Percentiles rank a stretch among this genome's conserved stretches.
These are phyloP conservation scores for Meda fulgida DNA, from an alignment of 2,797 vertebrate species.

Conservation along the genomic window DNA sequence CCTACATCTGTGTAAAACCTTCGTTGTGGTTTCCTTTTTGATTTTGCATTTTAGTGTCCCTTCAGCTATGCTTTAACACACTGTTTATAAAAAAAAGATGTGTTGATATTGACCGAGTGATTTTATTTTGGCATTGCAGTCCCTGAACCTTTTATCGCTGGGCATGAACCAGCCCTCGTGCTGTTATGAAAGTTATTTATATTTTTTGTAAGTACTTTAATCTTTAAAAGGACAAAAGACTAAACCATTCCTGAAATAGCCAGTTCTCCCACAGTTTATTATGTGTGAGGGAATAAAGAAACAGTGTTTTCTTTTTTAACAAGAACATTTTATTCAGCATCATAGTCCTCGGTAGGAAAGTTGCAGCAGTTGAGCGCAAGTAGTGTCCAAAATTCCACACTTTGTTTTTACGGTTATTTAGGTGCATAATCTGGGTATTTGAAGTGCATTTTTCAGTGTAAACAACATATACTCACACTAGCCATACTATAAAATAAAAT, in stretches of 20 bases:
- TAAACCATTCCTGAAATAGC: neutral
- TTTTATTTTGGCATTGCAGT: slow-evolving; percentile 5
- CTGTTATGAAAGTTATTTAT: slow-evolving; percentile 19
- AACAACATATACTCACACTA: neutral
- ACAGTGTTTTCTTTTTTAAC: neutral
- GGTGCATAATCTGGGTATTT: neutral
- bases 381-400: neutral
- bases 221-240: slow-evolving; percentile 30
- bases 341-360: neutral
- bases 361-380: too few species aligned
- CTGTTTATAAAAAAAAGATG: neutral
- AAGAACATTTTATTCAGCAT: neutral
- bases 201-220: neutral
- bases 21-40: neutral
- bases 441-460: neutral
- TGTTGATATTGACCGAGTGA: neutral
- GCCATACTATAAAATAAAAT: neutral
- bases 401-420: neutral
- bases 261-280: slow-evolving; percentile 8
- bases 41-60: neutral
- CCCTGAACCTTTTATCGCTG: slow-evolving; percentile 1
- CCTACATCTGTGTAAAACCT: neutral
- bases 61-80: neutral
- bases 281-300: neutral
- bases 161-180: neutral